These are phyloP conservation scores for Lasioglossum pauxillum DNA, from an alignment of 2,888 invertebrate genomes.

Conservation along the genomic window DNA sequence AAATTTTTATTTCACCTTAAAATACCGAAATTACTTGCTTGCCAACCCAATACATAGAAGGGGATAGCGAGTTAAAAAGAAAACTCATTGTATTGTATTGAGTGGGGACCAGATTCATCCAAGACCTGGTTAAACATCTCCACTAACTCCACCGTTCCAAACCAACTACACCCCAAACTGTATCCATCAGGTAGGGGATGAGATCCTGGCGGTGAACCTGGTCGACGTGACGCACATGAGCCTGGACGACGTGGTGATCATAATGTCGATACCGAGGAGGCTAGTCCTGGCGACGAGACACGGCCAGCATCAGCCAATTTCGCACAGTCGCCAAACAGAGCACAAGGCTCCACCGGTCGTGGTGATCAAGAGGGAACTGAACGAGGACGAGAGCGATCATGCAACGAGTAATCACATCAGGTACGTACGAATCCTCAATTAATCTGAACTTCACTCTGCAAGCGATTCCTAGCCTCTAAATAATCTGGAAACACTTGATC, in stretches of 20 bases:
- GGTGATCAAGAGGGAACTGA: conserved; percentile 94
- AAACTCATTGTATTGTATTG: background rate
- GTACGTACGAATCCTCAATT: conserved; percentile 74
- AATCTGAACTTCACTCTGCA: background rate
- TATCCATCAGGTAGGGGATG: conserved; percentile 94
- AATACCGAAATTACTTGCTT: no score
- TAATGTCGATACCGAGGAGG: conserved; percentile 99
- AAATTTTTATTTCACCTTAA: no score
- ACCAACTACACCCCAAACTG: background rate
- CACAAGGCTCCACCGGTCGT: conserved; percentile 96
- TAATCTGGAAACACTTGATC: background rate
- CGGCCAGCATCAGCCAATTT: conserved; percentile 82
- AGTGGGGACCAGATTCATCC: background rate
- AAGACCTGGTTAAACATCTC: background rate
- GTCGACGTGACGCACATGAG: conserved; percentile 99
- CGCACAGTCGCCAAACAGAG: conserved; percentile 85
- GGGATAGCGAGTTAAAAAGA: no score
- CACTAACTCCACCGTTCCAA: background rate
- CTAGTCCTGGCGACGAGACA: conserved; percentile 97
- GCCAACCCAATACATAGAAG: no score
- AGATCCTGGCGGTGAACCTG: conserved; percentile 98
- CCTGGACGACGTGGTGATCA: conserved; percentile 99
- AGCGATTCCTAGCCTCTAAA: background rate
- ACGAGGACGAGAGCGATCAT: conserved; percentile 91
- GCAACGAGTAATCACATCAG: conserved; percentile 83